Evolutionary conservation across 2,888 invertebrate species (phyloP).

Genomic region (Ariolimax columbianus): DNA sequence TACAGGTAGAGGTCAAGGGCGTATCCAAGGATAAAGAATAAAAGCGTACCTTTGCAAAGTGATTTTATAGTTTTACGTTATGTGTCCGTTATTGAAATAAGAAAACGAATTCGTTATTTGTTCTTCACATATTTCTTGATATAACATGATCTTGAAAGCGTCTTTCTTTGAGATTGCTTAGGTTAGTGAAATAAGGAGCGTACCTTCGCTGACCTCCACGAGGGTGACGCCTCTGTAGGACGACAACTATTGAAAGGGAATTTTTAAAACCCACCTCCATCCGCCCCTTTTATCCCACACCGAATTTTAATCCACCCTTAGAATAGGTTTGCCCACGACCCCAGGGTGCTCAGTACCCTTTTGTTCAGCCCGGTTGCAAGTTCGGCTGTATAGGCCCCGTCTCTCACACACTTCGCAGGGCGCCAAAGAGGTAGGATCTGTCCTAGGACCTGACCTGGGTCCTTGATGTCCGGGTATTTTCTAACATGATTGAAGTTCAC

Average conservation of each 20-base stretch:
- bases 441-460: no score
- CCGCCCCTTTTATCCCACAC: neutral
- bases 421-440: neutral
- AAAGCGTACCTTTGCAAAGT: neutral
- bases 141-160: neutral
- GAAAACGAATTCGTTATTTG: neutral
- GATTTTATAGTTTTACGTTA: neutral
- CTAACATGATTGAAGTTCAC: no score
- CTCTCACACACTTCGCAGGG: conserved; percentile 9
- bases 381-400: neutral
- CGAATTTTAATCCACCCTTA: neutral
- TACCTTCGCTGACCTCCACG: conserved; percentile 6
- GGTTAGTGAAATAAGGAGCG: neutral
- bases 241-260: neutral
- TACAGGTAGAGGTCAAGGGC: neutral
- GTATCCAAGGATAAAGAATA: neutral
- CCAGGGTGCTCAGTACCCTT: neutral
- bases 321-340: neutral
- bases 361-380: conserved; percentile 8
- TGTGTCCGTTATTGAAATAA: neutral
- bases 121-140: no score
- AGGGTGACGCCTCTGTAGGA: neutral
- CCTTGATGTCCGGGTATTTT: neutral
- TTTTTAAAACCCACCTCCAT: neutral
- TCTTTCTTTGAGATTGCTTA: neutral